These are phyloP conservation scores for Drosophila kikkawai DNA, from an alignment of 1,140 invertebrate genomes.

Conservation along the genomic window DNA sequence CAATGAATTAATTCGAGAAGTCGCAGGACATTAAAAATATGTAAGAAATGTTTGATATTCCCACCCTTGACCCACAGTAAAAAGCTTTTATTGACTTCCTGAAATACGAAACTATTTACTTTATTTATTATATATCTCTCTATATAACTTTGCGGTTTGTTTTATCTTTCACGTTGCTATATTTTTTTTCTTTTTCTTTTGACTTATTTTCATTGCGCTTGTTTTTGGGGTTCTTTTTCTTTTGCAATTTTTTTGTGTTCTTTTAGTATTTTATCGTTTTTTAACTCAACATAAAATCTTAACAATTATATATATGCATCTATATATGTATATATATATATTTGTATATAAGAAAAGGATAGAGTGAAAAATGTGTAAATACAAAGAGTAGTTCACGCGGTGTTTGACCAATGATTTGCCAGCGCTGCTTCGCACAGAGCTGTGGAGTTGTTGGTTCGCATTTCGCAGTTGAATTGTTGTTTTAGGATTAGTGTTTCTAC, in stretches of 20 bases:
- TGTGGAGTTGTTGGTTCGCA: constrained; percentile 39
- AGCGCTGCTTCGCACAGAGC: constrained; percentile 29
- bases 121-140: constrained; percentile 83
- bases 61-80: not conserved
- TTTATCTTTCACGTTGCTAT: constrained; percentile 69
- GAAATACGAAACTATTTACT: constrained; percentile 84
- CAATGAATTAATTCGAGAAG: no score
- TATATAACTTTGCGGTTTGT: constrained; percentile 68
- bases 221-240: constrained; percentile 60
- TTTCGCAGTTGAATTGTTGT: constrained; percentile 33
- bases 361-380: constrained; percentile 74
- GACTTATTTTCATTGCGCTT: constrained; percentile 59
- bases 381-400: constrained; percentile 66
- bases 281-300: constrained; percentile 76
- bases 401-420: constrained; percentile 37
- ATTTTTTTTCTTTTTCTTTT: constrained; percentile 46
- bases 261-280: constrained; percentile 74
- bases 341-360: constrained; percentile 64
- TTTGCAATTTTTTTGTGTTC: constrained; percentile 77
- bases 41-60: not conserved
- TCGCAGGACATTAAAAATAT: no score
- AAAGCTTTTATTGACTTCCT: constrained; percentile 19
- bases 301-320: constrained; percentile 57
- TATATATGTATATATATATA: constrained; percentile 43
- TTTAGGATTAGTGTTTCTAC: constrained; percentile 38